These are phyloP conservation scores for Cryptus armator DNA, from an alignment of 2,888 invertebrate genomes.

Conservation along the genomic window DNA sequence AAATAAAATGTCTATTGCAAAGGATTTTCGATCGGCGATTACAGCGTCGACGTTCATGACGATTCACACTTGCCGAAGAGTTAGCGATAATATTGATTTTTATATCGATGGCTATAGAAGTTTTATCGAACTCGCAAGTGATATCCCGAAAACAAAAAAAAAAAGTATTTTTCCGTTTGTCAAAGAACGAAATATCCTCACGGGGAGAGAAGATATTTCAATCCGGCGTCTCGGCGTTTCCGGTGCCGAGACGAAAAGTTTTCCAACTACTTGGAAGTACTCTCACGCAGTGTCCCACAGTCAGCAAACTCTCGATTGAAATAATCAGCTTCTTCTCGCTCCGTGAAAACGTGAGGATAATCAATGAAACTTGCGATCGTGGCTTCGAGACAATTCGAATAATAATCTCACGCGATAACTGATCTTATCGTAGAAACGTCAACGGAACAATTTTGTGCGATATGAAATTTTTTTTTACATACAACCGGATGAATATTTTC, in stretches of 20 bases:
- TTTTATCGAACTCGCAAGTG: too few species aligned
- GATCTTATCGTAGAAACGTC: background rate
- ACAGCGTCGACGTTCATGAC: background rate
- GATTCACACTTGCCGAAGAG: too few species aligned
- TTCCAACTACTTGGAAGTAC: background rate
- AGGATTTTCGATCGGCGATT: background rate
- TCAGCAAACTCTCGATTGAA: slow-evolving; percentile 18
- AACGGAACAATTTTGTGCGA: background rate
- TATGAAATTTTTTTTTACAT: background rate
- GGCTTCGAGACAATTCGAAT: background rate
- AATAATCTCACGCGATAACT: background rate
- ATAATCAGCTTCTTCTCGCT: background rate
- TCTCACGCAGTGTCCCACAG: slow-evolving; percentile 9
- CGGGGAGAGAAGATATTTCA: background rate
- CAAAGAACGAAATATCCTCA: background rate
- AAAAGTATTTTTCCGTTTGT: too few species aligned
- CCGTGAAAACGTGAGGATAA: background rate
- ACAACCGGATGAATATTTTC: background rate
- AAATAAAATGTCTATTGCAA: background rate
- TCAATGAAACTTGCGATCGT: slow-evolving; percentile 14
- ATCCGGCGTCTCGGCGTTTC: background rate
- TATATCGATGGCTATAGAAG: too few species aligned
- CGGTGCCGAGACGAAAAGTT: background rate
- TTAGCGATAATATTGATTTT: too few species aligned
- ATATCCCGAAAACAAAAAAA: too few species aligned